A percentile compares a stretch with the other conserved stretches of the same genome.
Conservation (phyloP, 2,797 vertebrate genomes). For the Prionace glauca region DNA sequence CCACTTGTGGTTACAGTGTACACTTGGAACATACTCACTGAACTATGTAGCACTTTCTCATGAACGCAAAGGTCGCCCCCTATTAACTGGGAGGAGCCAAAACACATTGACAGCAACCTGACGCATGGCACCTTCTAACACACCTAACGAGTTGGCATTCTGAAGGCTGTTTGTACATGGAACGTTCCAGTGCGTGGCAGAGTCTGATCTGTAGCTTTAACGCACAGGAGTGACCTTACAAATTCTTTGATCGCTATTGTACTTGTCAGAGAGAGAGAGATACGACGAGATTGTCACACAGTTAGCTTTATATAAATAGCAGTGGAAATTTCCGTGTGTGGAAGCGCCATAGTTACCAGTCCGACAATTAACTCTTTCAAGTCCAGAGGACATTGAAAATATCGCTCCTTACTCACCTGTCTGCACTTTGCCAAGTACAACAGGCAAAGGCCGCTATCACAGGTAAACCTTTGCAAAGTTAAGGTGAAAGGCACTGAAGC, state of each 20-base stretch:
- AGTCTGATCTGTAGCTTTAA: not conserved
- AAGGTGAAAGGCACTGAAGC: not conserved
- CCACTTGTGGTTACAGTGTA: not conserved
- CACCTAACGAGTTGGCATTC: not conserved
- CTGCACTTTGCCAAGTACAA: not conserved
- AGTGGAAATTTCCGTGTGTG: conserved; percentile 2
- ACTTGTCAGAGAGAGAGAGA: conserved; percentile 6
- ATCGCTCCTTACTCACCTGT: not conserved
- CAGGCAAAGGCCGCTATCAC: not conserved
- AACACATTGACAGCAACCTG: not conserved
- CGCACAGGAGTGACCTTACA: not conserved
- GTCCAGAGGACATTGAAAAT: not conserved
- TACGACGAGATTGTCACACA: not conserved
- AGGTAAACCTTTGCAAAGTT: not conserved
- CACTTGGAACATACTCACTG: not conserved
- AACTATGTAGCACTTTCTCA: not conserved
- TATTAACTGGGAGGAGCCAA: not conserved
- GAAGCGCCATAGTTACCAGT: not conserved
- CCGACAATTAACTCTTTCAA: not conserved
- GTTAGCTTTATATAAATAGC: conserved; percentile 15
- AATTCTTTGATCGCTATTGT: not conserved
- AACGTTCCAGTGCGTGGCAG: not conserved
- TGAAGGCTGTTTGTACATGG: not conserved
- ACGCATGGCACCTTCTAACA: not conserved
- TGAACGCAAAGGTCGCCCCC: not conserved